phyloP scores from a whole-genome alignment of 2,797 vertebrate genomes.

The Neosilurus mollespiculum region DNA sequence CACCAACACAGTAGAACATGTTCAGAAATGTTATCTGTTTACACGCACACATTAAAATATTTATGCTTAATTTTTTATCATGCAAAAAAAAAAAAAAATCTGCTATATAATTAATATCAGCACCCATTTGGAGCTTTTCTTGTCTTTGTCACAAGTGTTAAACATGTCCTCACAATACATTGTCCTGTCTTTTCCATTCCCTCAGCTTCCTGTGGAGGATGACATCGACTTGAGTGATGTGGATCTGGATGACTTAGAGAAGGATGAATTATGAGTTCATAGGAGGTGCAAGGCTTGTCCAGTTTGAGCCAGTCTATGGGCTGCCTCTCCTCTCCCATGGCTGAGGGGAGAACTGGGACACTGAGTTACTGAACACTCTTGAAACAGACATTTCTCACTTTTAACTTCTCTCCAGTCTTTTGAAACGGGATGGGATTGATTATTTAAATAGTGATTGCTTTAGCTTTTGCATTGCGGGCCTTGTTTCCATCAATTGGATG shows the following conservation, averaged over 20 bases:
- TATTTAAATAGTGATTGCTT: slow-evolving; percentile 28
- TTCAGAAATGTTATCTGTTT: neutral
- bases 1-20: neutral
- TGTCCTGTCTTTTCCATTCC: neutral
- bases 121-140: neutral
- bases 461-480: slow-evolving; percentile 56
- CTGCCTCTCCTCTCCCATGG: slow-evolving; percentile 75
- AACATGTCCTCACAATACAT: neutral
- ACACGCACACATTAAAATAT: neutral
- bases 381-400: slow-evolving; percentile 65
- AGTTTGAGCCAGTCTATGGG: slow-evolving; percentile 39
- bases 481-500: slow-evolving; percentile 19
- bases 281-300: slow-evolving; percentile 53
- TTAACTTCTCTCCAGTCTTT: slow-evolving; percentile 58
- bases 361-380: slow-evolving; percentile 70
- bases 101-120: neutral
- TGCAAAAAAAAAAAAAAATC: no score
- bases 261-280: slow-evolving; percentile 85
- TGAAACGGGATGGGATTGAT: slow-evolving; percentile 45
- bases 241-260: slow-evolving; percentile 85
- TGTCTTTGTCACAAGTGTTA: neutral
- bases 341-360: slow-evolving; percentile 66
- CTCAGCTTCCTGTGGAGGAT: slow-evolving; percentile 90
- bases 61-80: neutral
- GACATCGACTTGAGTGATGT: slow-evolving; percentile 95